Evolutionary conservation across 2,797 vertebrate species (phyloP).

Genomic region (Brachyrhaphis roseni): DNA sequence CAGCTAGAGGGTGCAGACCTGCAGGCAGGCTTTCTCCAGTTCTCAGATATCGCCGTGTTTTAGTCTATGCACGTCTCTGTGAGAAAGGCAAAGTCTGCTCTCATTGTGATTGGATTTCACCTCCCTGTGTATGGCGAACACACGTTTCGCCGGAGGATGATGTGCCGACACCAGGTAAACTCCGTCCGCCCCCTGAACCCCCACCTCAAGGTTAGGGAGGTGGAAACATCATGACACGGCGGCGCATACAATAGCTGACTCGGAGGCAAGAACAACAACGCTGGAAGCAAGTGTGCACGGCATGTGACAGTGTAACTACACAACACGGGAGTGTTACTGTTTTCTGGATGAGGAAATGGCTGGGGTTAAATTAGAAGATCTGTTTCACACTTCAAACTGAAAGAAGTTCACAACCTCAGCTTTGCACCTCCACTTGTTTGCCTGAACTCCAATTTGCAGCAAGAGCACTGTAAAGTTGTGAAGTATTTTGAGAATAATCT

Average conservation of each 20-base stretch:
- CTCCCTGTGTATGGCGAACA: slow-evolving; percentile 50
- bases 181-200: slow-evolving; percentile 23
- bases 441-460: slow-evolving; percentile 62
- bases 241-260: slow-evolving; percentile 13
- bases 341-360: slow-evolving; percentile 11
- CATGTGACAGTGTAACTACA: slow-evolving; percentile 21
- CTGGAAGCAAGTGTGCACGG: slow-evolving; percentile 6
- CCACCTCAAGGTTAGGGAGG: slow-evolving; percentile 27
- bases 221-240: slow-evolving; percentile 10
- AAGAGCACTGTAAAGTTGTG: slow-evolving; percentile 70
- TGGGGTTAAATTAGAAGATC: slow-evolving; percentile 50
- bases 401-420: slow-evolving; percentile 67
- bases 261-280: background rate
- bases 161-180: slow-evolving; percentile 25
- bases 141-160: slow-evolving; percentile 29
- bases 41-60: slow-evolving; percentile 59
- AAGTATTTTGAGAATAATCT: slow-evolving; percentile 78
- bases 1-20: slow-evolving; percentile 60
- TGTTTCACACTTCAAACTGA: slow-evolving; percentile 29
- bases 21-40: slow-evolving; percentile 61
- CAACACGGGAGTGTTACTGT: slow-evolving; percentile 1
- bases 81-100: slow-evolving; percentile 23
- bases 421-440: slow-evolving; percentile 51
- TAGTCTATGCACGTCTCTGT: slow-evolving; percentile 30
- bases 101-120: slow-evolving; percentile 53